phyloP scores from a whole-genome alignment of 2,797 vertebrate genomes.

The Sandelia bainsii region DNA sequence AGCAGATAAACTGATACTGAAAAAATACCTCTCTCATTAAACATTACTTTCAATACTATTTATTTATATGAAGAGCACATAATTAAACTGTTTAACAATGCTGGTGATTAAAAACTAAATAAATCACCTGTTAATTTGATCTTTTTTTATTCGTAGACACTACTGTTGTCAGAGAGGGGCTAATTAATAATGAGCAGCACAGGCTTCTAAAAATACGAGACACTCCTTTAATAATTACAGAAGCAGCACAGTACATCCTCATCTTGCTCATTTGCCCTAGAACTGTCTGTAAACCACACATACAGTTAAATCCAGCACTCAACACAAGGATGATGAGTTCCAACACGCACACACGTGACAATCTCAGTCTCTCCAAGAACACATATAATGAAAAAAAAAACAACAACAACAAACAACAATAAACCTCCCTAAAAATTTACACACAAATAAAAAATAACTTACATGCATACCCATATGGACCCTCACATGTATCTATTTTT shows the following conservation, averaged over 20 bases:
- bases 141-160: neutral
- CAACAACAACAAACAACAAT: neutral
- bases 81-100: conserved; percentile 2
- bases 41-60: neutral
- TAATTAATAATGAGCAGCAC: neutral
- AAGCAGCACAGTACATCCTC: neutral
- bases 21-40: neutral
- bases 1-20: neutral
- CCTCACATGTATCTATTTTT: neutral
- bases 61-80: neutral
- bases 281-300: conserved; percentile 64
- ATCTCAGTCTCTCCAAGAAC: neutral
- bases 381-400: neutral
- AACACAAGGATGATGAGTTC: conserved; percentile 17
- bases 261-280: conserved; percentile 37
- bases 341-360: neutral
- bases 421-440: neutral
- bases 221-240: conserved; percentile 22
- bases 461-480: neutral
- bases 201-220: conserved; percentile 17
- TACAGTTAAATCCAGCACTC: conserved; percentile 55
- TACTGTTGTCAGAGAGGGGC: neutral
- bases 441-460: conserved; percentile 1
- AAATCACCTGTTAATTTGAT: neutral
- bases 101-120: neutral